Evolutionary conservation across 2,888 invertebrate genomes (phyloP).

Genomic region (Buathra laborator): DNA sequence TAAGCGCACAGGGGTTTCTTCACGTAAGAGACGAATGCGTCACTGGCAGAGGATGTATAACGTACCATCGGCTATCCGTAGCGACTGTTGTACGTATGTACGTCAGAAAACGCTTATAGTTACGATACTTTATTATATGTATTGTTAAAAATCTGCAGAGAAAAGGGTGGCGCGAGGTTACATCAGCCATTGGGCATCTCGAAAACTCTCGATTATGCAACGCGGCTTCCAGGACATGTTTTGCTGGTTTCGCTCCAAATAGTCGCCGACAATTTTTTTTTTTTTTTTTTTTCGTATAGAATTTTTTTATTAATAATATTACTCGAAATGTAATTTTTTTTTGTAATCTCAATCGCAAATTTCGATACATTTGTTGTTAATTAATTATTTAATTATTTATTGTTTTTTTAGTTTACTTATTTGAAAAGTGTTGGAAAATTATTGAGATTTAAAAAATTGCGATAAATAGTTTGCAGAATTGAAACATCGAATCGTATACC

Average conservation of each 20-base stretch:
- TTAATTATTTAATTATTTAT: too few relatives aligned
- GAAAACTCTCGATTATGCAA: slow-evolving; percentile 27
- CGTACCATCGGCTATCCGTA: neutral
- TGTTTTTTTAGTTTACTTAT: too few relatives aligned
- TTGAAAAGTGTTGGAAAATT: too few relatives aligned
- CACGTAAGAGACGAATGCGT: slow-evolving; percentile 62
- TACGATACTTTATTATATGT: neutral
- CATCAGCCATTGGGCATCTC: slow-evolving; percentile 6
- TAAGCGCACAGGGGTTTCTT: slow-evolving; percentile 51
- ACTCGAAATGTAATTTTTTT: too few relatives aligned
- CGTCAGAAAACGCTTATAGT: neutral
- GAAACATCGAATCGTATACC: too few relatives aligned
- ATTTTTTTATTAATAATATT: too few relatives aligned
- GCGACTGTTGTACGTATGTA: slow-evolving; percentile 4
- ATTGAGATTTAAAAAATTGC: too few relatives aligned
- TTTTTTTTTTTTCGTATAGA: too few relatives aligned
- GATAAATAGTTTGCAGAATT: too few relatives aligned
- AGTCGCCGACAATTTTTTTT: too few relatives aligned
- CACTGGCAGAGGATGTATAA: slow-evolving; percentile 33
- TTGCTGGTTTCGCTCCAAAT: neutral
- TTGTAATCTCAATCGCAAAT: too few relatives aligned
- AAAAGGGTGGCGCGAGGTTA: slow-evolving; percentile 31
- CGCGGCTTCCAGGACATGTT: neutral
- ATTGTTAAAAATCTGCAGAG: slow-evolving; percentile 12
- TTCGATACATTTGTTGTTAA: too few relatives aligned